These are phyloP conservation scores for Bursaphelenchus okinawaensis DNA, from an alignment of 2,888 invertebrate species.

Conservation along the genomic window DNA sequence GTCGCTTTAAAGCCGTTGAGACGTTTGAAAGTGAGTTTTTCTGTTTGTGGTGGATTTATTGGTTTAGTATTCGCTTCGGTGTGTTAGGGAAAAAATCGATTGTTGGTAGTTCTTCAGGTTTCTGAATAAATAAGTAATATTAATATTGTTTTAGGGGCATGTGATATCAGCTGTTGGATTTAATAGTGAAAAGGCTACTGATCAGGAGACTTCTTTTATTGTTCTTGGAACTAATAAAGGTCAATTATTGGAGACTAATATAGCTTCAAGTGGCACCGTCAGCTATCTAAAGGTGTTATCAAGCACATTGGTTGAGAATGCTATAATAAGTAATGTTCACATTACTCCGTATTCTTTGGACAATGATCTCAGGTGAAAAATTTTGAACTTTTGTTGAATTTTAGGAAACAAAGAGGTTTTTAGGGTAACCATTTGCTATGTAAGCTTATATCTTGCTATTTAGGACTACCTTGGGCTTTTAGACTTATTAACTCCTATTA, in stretches of 20 bases:
- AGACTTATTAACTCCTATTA: neutral
- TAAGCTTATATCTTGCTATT: conserved; percentile 6
- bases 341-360: conserved; percentile 33
- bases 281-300: conserved; percentile 35
- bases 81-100: no score
- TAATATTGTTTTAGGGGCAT: conserved; percentile 31
- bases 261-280: conserved; percentile 30
- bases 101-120: no score
- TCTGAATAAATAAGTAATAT: no score
- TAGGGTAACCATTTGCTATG: conserved; percentile 16
- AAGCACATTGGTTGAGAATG: conserved; percentile 14
- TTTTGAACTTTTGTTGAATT: no score
- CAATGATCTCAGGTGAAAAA: conserved; percentile 12
- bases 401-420: no score
- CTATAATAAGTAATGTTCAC: conserved; percentile 34
- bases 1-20: conserved; percentile 31
- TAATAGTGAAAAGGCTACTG: conserved; percentile 44
- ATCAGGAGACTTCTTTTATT: conserved; percentile 47
- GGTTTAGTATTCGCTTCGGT: no score
- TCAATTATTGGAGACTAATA: conserved; percentile 25
- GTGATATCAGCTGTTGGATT: conserved; percentile 50
- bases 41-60: neutral
- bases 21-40: conserved; percentile 31
- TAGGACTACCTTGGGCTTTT: neutral
- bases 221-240: conserved; percentile 49